These are phyloP conservation scores for Eleutherodactylus coqui DNA, from an alignment of 2,797 vertebrate species.

Conservation along the genomic window DNA sequence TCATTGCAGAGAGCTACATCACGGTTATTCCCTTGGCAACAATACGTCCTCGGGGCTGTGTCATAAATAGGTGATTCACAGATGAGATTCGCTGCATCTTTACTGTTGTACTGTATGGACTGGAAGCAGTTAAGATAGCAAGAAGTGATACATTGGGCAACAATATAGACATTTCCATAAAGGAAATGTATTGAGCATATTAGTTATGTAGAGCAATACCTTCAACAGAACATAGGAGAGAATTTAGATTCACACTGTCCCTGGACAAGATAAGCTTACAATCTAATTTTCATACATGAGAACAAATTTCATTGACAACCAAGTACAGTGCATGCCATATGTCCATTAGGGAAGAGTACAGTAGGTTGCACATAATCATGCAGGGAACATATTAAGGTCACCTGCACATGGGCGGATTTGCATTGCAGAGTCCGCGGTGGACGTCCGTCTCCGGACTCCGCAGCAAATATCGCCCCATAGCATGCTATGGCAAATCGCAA, in stretches of 20 bases:
- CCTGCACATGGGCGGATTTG: too few relatives aligned
- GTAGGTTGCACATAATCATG: too few relatives aligned
- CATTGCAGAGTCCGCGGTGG: too few relatives aligned
- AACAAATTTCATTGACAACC: neutral
- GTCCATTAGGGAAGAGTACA: neutral
- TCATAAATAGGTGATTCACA: constrained; percentile 47
- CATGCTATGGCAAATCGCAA: too few relatives aligned
- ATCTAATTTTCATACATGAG: neutral
- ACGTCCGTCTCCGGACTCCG: too few relatives aligned
- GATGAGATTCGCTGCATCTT: constrained; percentile 31
- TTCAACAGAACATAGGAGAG: neutral
- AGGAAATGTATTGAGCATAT: neutral
- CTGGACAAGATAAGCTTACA: neutral
- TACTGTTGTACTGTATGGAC: constrained; percentile 17
- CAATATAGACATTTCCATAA: neutral
- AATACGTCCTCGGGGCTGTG: constrained; percentile 30
- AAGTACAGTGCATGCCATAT: neutral
- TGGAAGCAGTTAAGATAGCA: constrained; percentile 6
- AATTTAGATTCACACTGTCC: neutral
- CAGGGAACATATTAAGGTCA: too few relatives aligned
- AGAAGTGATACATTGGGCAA: neutral
- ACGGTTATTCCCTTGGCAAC: constrained; percentile 45
- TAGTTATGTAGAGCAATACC: neutral
- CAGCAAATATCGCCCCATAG: too few relatives aligned
- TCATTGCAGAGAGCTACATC: constrained; percentile 14